Evolutionary conservation across 2,113 vertebrate species (phyloP), one percentile per base, ranked within the genome.

Genomic region (Ammospiza nelsoni): DNA sequence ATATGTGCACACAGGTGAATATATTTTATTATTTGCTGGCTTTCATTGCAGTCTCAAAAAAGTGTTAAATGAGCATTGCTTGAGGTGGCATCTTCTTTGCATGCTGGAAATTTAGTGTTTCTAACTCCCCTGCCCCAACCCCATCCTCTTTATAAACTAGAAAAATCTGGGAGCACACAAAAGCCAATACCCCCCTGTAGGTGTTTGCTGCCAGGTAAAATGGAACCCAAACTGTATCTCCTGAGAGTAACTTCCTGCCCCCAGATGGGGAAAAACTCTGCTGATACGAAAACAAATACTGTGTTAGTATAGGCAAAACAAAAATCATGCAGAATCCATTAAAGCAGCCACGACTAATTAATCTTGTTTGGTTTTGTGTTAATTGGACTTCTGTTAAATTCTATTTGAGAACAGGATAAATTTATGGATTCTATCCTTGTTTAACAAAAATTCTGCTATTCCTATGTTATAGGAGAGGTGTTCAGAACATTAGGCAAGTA

Each of bases 341-440:
- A 92, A 95, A 97, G 87, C 84, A 94, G 94, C 84, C 80, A 86
- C 43, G 69, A 71, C 85, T 88, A 97, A 74, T 93, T 54, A 81
- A 85, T 94, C 49, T 41, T 49, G 37, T 81, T 89, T 91, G 72
- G 2, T 79, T 87, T 65, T 89, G 41, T 72, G 62, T 82, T 59
- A 84, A 82, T 84, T 73, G 29, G 67, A 90, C 55, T 94, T 93
- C n/a, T 88, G 71, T 81, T 93, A 78, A 91, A 90, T 87, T 72
- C 57, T 89, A 51, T 90, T 57, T 68, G 57, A 84, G 54, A 91
- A 33, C 25, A 84, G 35, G 61, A 91, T 55, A 75, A 84, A 90
- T 86, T 62, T 81, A 91, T 57, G 75, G 24, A n/a, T 66, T 90
- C 49, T 75, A 25, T 84, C 33, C 17, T 84, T 54, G 33, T 76